phyloP scores from a whole-genome alignment of 1,140 invertebrate species.

The Dendroctonus valens region DNA sequence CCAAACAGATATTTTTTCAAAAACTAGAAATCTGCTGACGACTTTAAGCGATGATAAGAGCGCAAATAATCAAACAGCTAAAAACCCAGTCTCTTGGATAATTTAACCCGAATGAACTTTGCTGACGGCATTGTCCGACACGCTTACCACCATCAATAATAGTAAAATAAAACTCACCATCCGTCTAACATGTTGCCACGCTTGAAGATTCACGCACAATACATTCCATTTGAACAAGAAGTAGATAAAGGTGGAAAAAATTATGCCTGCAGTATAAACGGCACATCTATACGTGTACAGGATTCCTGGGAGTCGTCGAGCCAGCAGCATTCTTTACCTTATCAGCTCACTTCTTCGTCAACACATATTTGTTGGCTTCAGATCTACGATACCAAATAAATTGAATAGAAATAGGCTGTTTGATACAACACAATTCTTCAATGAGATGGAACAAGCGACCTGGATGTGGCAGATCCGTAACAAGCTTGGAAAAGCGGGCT shows the following conservation, averaged over 20 bases:
- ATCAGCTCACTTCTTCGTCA: too few relatives aligned
- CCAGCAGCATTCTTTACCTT: constrained; percentile 32
- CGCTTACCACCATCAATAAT: neutral
- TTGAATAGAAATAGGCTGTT: too few relatives aligned
- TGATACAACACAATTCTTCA: too few relatives aligned
- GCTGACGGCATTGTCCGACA: neutral
- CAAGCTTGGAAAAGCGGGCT: too few relatives aligned
- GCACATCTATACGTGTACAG: constrained; percentile 39
- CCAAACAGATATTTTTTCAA: too few relatives aligned
- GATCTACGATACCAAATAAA: too few relatives aligned
- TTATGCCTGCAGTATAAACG: constrained; percentile 31
- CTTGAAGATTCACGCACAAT: constrained; percentile 58
- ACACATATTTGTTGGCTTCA: too few relatives aligned
- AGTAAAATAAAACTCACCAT: constrained; percentile 53
- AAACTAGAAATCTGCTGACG: too few relatives aligned
- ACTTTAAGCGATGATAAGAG: neutral
- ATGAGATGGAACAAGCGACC: too few relatives aligned
- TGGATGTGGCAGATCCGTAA: too few relatives aligned
- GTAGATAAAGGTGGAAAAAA: constrained; percentile 38
- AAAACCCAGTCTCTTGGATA: neutral
- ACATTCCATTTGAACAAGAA: constrained; percentile 59
- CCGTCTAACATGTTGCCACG: constrained; percentile 55
- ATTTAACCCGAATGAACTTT: neutral
- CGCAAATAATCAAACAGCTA: neutral
- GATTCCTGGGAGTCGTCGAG: constrained; percentile 37